Percentiles rank a stretch among this genome's conserved stretches.
Conservation (phyloP, 1,140 invertebrate species). For the Cydia pomonella region DNA sequence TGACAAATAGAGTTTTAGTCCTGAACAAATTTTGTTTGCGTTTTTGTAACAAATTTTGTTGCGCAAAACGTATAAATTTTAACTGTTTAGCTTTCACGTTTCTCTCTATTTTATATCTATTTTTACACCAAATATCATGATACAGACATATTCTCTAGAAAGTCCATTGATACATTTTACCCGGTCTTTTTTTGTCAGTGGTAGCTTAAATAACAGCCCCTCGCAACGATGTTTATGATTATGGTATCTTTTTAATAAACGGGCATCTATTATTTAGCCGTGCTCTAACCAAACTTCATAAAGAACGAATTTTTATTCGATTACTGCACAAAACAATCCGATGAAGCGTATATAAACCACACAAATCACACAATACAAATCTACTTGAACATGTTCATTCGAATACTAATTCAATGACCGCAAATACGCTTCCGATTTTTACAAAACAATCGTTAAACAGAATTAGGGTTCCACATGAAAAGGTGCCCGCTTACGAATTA, state of each 20-base stretch:
- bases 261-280: background rate
- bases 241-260: background rate
- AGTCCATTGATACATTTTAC: background rate
- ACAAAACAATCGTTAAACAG: background rate
- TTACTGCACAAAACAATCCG: conserved; percentile 7
- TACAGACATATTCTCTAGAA: too few relatives aligned
- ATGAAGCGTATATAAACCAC: conserved; percentile 21
- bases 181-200: background rate
- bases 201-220: background rate
- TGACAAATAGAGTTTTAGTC: conserved; percentile 41
- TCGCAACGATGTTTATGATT: background rate
- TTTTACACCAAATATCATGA: too few relatives aligned
- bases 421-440: conserved; percentile 21
- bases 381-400: conserved; percentile 16
- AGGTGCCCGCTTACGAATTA: background rate
- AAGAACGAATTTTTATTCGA: background rate
- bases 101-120: too few relatives aligned
- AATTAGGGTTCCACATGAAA: conserved; percentile 12
- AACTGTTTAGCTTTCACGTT: too few relatives aligned
- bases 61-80: too few relatives aligned
- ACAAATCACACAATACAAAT: conserved; percentile 22
- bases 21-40: background rate
- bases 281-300: background rate
- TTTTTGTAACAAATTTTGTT: background rate
- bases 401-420: conserved; percentile 24